Evolutionary conservation across 1,140 invertebrate species (phyloP).

Genomic region (Philotrypesis tridentata): DNA sequence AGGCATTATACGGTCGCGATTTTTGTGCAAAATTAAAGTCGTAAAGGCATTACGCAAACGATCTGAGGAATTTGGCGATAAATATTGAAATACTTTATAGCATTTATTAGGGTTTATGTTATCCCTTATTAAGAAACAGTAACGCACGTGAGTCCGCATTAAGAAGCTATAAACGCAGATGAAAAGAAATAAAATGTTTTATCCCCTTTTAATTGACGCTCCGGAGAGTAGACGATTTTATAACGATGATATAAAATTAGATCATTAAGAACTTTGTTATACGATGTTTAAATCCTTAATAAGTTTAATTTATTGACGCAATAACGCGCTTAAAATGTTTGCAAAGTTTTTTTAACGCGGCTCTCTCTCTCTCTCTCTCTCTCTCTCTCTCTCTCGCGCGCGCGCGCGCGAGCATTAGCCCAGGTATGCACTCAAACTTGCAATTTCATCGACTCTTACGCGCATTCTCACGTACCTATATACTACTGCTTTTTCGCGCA

Average conservation of each 20-base stretch:
- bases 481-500: background rate
- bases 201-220: background rate
- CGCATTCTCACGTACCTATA: too few species aligned
- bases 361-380: too few species aligned
- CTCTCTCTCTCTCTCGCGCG: too few species aligned
- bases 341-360: background rate
- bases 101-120: background rate
- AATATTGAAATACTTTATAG: background rate
- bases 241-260: background rate
- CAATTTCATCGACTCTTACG: background rate
- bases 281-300: background rate
- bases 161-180: background rate
- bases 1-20: too few species aligned
- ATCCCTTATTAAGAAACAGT: background rate
- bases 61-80: background rate
- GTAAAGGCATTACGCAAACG: background rate
- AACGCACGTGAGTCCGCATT: background rate
- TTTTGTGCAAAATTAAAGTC: too few species aligned
- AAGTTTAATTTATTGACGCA: background rate
- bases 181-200: background rate
- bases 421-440: too few species aligned
- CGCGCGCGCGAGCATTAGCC: too few species aligned
- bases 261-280: background rate
- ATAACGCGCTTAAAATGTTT: background rate
- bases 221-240: background rate